A percentile compares a stretch with the other conserved stretches of the same genome.
Evolutionary conservation across 1,140 invertebrate species (phyloP).

Genomic region (Drosophila funebris): DNA sequence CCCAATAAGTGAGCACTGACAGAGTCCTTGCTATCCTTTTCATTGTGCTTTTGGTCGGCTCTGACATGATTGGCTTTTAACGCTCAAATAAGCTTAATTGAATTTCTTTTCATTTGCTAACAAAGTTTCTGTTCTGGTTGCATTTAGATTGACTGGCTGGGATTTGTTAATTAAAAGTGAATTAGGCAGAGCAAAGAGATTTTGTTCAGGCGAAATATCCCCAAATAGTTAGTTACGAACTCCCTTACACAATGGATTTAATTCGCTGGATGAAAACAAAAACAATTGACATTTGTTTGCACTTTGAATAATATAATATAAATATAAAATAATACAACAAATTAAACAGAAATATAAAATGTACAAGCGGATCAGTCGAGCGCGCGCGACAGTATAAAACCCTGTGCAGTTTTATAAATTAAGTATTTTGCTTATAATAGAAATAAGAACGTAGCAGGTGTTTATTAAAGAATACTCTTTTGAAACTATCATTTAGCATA

Average conservation of each 20-base stretch:
- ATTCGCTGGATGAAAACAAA: background rate
- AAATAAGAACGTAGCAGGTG: no score
- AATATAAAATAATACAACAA: no score
- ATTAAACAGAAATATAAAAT: no score
- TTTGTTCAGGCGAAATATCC: background rate
- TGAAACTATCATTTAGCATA: no score
- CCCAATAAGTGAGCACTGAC: background rate
- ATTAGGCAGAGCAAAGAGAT: constrained; percentile 50
- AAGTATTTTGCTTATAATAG: no score
- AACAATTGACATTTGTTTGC: no score
- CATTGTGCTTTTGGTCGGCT: constrained; percentile 71
- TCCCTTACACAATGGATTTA: background rate
- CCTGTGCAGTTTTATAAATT: no score
- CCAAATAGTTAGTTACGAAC: background rate
- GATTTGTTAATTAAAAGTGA: constrained; percentile 83
- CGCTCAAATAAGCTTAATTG: constrained; percentile 84
- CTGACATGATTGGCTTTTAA: constrained; percentile 83
- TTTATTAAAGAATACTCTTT: no score
- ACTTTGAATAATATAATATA: no score
- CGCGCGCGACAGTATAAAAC: no score
- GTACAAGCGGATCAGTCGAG: no score
- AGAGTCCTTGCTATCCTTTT: constrained; percentile 30
- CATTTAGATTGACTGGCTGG: constrained; percentile 46
- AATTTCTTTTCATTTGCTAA: constrained; percentile 81
- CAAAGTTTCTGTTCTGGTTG: constrained; percentile 62